These are phyloP conservation scores for Buteo buteo DNA, from an alignment of 2,113 vertebrate species.

Conservation along the genomic window DNA sequence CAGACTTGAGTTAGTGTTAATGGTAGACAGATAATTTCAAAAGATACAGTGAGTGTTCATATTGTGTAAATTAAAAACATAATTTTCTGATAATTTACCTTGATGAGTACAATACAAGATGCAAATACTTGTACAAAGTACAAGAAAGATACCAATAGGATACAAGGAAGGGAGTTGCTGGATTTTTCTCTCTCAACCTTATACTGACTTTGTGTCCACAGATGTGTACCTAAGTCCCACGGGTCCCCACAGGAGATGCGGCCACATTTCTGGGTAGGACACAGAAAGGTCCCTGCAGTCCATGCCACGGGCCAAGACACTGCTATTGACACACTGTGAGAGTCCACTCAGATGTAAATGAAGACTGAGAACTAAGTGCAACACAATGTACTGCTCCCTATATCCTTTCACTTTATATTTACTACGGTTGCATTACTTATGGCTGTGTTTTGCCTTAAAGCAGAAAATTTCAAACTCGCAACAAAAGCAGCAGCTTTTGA, in stretches of 20 bases:
- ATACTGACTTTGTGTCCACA: background rate
- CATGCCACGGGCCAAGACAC: background rate
- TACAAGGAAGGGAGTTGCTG: background rate
- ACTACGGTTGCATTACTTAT: too few species aligned
- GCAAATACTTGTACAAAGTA: background rate
- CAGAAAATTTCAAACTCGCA: background rate
- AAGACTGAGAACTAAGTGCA: background rate
- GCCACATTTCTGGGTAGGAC: background rate
- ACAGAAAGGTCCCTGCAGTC: background rate
- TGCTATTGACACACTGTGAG: background rate
- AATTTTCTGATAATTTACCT: background rate
- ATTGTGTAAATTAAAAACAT: too few species aligned
- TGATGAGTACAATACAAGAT: fast-evolving
- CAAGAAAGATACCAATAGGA: background rate
- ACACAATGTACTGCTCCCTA: background rate
- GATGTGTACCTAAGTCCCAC: fast-evolving
- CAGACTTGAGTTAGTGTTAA: background rate
- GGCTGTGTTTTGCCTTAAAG: background rate
- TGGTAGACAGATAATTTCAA: background rate
- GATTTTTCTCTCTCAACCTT: background rate
- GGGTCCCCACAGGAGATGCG: background rate
- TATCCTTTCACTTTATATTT: background rate
- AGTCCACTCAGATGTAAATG: too few species aligned
- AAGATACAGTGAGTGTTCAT: background rate
- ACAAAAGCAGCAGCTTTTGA: background rate